phyloP scores from a whole-genome alignment of 2,888 invertebrate species.

The Apodemia arnacis region DNA sequence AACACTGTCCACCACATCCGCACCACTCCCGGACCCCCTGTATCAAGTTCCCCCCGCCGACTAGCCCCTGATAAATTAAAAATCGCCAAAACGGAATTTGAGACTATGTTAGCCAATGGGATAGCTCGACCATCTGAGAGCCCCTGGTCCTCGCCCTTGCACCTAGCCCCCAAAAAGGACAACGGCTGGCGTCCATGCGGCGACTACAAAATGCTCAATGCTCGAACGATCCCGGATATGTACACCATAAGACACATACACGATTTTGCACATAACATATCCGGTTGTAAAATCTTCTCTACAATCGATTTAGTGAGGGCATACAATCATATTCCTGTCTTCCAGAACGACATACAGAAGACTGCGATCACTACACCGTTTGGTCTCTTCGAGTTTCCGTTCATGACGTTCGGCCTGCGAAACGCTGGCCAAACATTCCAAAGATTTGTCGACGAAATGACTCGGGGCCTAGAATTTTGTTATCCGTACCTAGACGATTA shows the following conservation, averaged over 20 bases:
- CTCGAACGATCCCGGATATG: conserved; percentile 45
- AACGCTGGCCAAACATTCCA: not conserved
- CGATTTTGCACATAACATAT: conserved; percentile 47
- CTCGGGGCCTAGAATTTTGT: conserved; percentile 70
- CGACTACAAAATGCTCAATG: conserved; percentile 51
- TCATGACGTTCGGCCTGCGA: conserved; percentile 87
- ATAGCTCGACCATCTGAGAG: conserved; percentile 41
- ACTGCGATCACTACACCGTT: conserved; percentile 80
- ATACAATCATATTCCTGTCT: conserved; percentile 75
- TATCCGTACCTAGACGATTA: conserved; percentile 42
- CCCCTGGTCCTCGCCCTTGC: conserved; percentile 59
- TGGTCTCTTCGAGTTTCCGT: conserved; percentile 81
- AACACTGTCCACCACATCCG: conserved; percentile 63
- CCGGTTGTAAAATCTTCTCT: conserved; percentile 39
- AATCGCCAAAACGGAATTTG: conserved; percentile 4
- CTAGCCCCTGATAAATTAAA: conserved; percentile 48
- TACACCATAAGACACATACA: conserved; percentile 48
- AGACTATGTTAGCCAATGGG: not conserved
- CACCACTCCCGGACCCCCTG: conserved; percentile 58
- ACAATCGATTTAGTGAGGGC: conserved; percentile 70
- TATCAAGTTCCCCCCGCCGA: conserved; percentile 45
- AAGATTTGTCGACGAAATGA: conserved; percentile 69
- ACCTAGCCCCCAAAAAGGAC: conserved; percentile 57
- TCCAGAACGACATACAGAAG: conserved; percentile 87
- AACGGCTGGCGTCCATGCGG: conserved; percentile 61